Evolutionary conservation across 2,888 invertebrate species (phyloP), one percentile per base, ranked within the genome.

Genomic region (Acronicta leporina): DNA sequence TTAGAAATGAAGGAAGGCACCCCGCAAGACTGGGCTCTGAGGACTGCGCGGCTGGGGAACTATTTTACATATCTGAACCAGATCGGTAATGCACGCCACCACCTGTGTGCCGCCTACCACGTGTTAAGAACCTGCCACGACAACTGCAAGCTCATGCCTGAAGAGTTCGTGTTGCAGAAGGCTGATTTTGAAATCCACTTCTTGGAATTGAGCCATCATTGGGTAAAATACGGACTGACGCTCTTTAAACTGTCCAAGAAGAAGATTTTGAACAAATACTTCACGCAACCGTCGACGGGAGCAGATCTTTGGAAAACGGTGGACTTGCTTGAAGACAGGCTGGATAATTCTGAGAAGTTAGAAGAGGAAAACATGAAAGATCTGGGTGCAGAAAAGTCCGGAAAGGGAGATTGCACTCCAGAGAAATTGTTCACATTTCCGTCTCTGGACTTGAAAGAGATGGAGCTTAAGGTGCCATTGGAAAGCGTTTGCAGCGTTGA

Each of bases 81-180:
- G 62, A 84, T 88, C 14, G 87, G 84, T 14, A 92, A 94, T 68
- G 96, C 96, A 4, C 89, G 96, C 41, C 96, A 97, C 84, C 96
- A 97, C 83, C 89, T 97, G 61, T 95, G 95, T 73, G 96, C 96
- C 41, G 95, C 96, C 0, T 94, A 95, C 75, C 89, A 94, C 65
- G 93, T 96, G 9, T 81, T 96, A 42, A 88, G 94, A 55, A 94
- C 95, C 8, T 94, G 95, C 72, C 95, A 95, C 77, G 92, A 93
- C 44, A 92, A 94, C 65, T 91, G 94, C 69, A 92, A 92, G 63
- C 87, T 94, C 9, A 87, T 92, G 70, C 92, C 94, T 1, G 90
- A 91, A 76, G 92, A 94, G 65, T 92, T 93, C 60, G 83, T 93
- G 0, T 59, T 87, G 5, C 89, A 90, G 75, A 90, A 90, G 70